Conservation (phyloP, 2,113 vertebrate genomes). For the Willisornis vidua region DNA sequence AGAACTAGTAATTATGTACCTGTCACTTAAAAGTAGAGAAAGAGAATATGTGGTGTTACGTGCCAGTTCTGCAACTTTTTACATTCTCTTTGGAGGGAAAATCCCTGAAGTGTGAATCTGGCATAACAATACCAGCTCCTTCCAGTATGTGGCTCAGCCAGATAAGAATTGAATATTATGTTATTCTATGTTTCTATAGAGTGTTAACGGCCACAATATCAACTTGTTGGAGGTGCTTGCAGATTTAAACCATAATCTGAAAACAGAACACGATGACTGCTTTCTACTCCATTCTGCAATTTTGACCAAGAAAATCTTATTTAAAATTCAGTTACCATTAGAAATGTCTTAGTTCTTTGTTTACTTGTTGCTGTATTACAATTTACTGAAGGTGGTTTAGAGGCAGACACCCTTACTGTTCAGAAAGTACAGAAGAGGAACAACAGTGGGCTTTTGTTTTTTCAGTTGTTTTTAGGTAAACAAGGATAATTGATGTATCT, state of each 20-base stretch:
- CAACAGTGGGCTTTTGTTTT: not conserved
- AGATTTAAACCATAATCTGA: not conserved
- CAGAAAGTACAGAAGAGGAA: not conserved
- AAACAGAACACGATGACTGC: not conserved
- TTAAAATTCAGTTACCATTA: not conserved
- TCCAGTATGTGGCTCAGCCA: not conserved
- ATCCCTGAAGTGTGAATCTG: not conserved
- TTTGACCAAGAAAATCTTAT: not conserved
- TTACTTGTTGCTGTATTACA: not conserved
- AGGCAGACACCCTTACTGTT: not conserved
- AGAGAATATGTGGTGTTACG: not conserved
- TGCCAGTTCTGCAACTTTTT: not conserved
- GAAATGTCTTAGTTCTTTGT: not conserved
- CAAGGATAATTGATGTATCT: not conserved
- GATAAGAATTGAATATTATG: not conserved
- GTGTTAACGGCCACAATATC: not conserved
- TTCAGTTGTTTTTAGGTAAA: not conserved
- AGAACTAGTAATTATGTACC: not conserved
- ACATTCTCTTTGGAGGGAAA: not conserved
- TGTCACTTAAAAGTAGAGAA: not conserved
- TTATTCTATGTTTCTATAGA: not conserved
- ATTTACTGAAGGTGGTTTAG: not conserved
- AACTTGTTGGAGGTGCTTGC: not conserved
- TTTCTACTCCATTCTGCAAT: not conserved
- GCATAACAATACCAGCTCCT: not conserved